phyloP scores from a whole-genome alignment of 2,113 vertebrate species.

The Synodontis membranacea region DNA sequence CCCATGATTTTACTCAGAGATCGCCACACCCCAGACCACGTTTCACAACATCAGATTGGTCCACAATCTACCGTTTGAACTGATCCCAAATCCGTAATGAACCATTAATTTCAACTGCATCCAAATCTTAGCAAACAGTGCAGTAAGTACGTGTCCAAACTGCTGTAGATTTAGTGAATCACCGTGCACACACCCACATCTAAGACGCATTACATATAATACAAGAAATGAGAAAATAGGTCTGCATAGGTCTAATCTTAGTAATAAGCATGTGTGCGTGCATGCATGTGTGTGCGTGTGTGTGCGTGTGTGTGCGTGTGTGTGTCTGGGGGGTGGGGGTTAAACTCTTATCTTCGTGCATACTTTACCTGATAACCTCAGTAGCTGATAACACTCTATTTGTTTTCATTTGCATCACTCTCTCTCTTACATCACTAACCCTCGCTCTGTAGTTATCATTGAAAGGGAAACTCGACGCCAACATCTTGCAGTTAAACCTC shows the following conservation, averaged over 20 bases:
- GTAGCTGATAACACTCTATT: constrained; percentile 37
- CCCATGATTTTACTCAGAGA: not conserved
- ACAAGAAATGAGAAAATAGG: not conserved
- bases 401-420: constrained; percentile 42
- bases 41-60: constrained; percentile 28
- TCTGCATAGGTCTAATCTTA: not conserved
- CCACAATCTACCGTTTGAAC: not conserved
- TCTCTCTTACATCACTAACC: too few species aligned
- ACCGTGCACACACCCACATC: not conserved
- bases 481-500: not conserved
- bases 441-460: not conserved
- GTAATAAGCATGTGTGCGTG: not conserved
- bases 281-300: constrained; percentile 8
- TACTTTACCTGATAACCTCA: constrained; percentile 53
- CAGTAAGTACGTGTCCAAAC: not conserved
- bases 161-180: constrained; percentile 2
- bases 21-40: not conserved
- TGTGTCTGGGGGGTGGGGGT: constrained; percentile 12
- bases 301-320: constrained; percentile 11
- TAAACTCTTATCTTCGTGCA: constrained; percentile 44
- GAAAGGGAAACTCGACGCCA: not conserved
- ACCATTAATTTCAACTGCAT: not conserved
- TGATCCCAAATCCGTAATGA: constrained; percentile 14
- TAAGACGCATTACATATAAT: constrained; percentile 2
- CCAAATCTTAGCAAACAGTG: constrained; percentile 23